Conservation (phyloP, 2,888 invertebrate genomes). For the Protonemura montana region DNA sequence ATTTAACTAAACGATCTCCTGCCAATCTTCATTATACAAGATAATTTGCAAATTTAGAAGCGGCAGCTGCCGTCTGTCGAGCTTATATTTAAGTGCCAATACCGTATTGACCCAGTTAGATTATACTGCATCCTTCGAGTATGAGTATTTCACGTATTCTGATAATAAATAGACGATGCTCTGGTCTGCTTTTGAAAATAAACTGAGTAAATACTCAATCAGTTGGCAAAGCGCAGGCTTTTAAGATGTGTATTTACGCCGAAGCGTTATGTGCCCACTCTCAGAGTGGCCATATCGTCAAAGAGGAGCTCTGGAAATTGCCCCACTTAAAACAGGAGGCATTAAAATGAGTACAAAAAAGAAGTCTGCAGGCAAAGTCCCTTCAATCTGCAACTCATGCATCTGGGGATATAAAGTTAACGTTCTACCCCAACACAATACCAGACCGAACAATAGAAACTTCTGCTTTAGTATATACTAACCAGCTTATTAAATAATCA, state of each 20-base stretch:
- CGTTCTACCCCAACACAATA: neutral
- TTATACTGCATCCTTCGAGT: neutral
- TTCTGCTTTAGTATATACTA: neutral
- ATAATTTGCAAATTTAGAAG: neutral
- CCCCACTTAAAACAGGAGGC: neutral
- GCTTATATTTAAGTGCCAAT: neutral
- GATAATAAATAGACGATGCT: slow-evolving; percentile 9
- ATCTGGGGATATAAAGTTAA: neutral
- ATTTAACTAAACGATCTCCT: neutral
- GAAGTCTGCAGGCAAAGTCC: neutral
- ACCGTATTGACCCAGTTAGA: neutral
- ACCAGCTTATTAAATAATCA: neutral
- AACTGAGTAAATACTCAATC: neutral
- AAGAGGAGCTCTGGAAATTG: neutral
- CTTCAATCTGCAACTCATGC: neutral
- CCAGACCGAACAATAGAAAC: neutral
- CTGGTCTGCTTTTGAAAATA: neutral
- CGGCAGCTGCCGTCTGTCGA: neutral
- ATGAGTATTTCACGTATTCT: neutral
- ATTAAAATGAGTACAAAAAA: too few relatives aligned
- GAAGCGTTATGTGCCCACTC: neutral
- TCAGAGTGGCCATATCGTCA: neutral
- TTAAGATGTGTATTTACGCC: neutral
- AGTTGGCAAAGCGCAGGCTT: neutral
- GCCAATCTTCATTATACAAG: neutral